phyloP scores from a whole-genome alignment of 64 coral and sea anemone genomes.

The Pachyseris speciosa region DNA sequence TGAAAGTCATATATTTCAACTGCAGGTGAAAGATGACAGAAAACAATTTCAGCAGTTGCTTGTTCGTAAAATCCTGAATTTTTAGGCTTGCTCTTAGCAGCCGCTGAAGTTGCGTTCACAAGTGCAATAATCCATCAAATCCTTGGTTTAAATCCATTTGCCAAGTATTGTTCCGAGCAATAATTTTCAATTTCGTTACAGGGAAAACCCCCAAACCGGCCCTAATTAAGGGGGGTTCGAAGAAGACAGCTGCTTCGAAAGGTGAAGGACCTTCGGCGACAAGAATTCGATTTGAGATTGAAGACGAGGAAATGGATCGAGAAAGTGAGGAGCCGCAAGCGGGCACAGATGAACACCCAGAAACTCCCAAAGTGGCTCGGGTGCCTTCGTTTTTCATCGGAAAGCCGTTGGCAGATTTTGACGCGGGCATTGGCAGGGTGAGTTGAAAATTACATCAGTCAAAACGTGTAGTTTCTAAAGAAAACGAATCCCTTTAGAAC shows the following conservation, averaged over 20 bases:
- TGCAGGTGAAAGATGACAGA: too few species aligned
- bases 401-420: constrained; percentile 27
- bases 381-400: constrained; percentile 35
- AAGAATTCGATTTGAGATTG: neutral
- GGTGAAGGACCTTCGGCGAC: neutral
- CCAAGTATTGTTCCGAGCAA: too few species aligned
- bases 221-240: neutral
- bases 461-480: too few species aligned
- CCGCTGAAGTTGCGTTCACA: too few species aligned
- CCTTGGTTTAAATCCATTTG: too few species aligned
- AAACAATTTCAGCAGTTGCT: too few species aligned
- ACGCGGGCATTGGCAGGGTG: constrained; percentile 17
- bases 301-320: neutral
- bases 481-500: too few species aligned
- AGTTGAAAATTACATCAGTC: neutral
- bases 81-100: too few species aligned
- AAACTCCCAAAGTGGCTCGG: neutral
- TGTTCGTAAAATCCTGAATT: too few species aligned
- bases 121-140: too few species aligned
- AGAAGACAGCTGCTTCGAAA: neutral
- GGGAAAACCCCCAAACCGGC: neutral
- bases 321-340: neutral
- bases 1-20: too few species aligned
- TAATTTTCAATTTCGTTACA: neutral
- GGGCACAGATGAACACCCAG: neutral